These are phyloP conservation scores for Drosophila persimilis DNA, from an alignment of 1,140 invertebrate genomes.

Conservation along the genomic window DNA sequence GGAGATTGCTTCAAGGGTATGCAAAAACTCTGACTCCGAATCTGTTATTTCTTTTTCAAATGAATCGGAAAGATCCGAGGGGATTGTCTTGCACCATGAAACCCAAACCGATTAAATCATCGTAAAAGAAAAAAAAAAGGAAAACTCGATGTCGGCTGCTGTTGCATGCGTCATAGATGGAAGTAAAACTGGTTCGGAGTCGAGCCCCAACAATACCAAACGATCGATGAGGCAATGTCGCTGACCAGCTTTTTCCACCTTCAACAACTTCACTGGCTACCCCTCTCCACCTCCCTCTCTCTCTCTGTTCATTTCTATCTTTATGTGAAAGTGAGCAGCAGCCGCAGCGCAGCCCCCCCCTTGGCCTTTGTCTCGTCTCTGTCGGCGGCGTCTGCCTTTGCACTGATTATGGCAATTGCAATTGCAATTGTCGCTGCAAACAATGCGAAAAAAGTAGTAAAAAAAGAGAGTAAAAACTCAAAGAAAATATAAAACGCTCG, in stretches of 20 bases:
- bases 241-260: constrained; percentile 69
- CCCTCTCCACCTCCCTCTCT: not conserved
- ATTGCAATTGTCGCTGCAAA: constrained; percentile 64
- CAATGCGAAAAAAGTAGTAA: constrained; percentile 51
- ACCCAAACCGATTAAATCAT: constrained; percentile 55
- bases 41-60: constrained; percentile 18
- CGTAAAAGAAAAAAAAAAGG: constrained; percentile 24
- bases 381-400: constrained; percentile 54
- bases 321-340: constrained; percentile 50
- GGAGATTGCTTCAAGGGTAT: constrained; percentile 24
- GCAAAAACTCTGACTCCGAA: constrained; percentile 22
- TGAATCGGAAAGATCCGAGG: constrained; percentile 35
- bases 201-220: not conserved
- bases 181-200: constrained; percentile 65
- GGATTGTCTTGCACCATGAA: constrained; percentile 28
- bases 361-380: constrained; percentile 60
- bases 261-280: not conserved
- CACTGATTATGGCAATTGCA: constrained; percentile 79
- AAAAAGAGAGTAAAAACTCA: constrained; percentile 39
- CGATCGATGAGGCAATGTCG: constrained; percentile 71
- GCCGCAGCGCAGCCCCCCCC: constrained; percentile 9
- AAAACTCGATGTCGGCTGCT: constrained; percentile 30
- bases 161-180: constrained; percentile 66
- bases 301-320: not conserved
- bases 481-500: constrained; percentile 47